These are phyloP conservation scores for Sphaeramia orbicularis DNA, from an alignment of 2,797 vertebrate genomes.

Conservation along the genomic window DNA sequence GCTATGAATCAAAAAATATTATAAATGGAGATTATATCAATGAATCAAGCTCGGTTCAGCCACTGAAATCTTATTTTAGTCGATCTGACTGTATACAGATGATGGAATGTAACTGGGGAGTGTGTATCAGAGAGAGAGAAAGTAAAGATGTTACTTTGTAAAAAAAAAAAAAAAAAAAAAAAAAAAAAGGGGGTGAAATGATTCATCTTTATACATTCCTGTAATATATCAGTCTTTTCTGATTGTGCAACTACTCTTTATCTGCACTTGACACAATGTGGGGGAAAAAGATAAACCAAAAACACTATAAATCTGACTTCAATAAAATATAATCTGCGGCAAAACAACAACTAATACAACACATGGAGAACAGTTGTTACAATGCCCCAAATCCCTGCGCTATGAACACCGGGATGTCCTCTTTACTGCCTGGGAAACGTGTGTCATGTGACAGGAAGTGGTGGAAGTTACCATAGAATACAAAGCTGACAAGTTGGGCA, in stretches of 20 bases:
- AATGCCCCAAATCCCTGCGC: background rate
- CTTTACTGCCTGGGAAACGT: slow-evolving; percentile 50
- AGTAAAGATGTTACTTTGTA: background rate
- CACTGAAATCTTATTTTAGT: slow-evolving; percentile 23
- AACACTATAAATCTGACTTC: background rate
- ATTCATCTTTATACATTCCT: slow-evolving; percentile 58
- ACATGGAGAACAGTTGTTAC: background rate
- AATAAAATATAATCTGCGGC: background rate
- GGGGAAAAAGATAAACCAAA: background rate
- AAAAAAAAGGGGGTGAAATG: slow-evolving; percentile 60
- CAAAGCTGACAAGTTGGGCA: slow-evolving; percentile 39
- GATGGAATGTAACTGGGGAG: slow-evolving; percentile 33
- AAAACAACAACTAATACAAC: background rate
- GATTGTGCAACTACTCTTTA: slow-evolving; percentile 6
- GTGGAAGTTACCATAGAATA: slow-evolving; percentile 70
- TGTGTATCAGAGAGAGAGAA: background rate
- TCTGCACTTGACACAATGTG: background rate
- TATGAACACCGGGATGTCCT: slow-evolving; percentile 41
- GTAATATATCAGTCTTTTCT: background rate
- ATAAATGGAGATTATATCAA: background rate
- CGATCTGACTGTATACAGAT: slow-evolving; percentile 43
- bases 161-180: slow-evolving; percentile 15
- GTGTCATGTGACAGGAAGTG: slow-evolving; percentile 75
- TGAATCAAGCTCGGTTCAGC: slow-evolving; percentile 15
- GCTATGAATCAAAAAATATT: slow-evolving; percentile 13